These are phyloP conservation scores for Siniperca undulata DNA, from an alignment of 2,797 vertebrate genomes.

Conservation along the genomic window DNA sequence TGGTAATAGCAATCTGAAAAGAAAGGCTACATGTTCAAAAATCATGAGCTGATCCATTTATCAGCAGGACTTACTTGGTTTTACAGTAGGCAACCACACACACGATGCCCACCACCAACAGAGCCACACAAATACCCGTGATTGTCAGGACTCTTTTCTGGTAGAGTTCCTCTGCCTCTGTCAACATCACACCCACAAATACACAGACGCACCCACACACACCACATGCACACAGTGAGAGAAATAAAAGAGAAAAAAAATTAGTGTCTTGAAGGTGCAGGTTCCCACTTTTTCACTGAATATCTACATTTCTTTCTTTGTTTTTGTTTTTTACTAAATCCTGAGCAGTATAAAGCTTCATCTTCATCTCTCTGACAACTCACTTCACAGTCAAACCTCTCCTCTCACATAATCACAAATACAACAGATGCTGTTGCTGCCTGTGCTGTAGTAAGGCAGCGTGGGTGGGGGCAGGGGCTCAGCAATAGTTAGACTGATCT, in stretches of 20 bases:
- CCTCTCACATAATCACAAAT: conserved; percentile 51
- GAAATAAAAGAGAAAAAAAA: conserved; percentile 53
- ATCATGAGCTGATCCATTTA: conserved; percentile 10
- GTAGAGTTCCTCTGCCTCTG: conserved; percentile 99
- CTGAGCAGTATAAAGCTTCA: conserved; percentile 69
- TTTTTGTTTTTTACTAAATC: conserved; percentile 49
- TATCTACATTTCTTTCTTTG: conserved; percentile 16
- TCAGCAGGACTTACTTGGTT: conserved; percentile 94
- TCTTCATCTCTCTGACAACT: conserved; percentile 34
- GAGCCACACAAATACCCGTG: conserved; percentile 97
- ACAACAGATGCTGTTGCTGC: conserved; percentile 54
- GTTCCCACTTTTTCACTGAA: conserved; percentile 37
- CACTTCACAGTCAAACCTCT: conserved; percentile 44
- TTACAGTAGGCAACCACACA: conserved; percentile 99
- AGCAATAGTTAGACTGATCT: conserved; percentile 32
- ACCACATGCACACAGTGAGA: conserved; percentile 39
- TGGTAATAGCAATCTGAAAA: conserved; percentile 11
- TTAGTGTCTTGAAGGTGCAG: conserved; percentile 58
- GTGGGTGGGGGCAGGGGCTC: conserved; percentile 36
- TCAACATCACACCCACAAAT: conserved; percentile 69
- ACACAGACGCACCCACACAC: conserved; percentile 59
- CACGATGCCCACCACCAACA: conserved; percentile 98
- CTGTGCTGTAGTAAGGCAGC: conserved; percentile 44
- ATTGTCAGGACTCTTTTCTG: conserved; percentile 99
- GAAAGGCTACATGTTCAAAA: background rate